phyloP scores from a whole-genome alignment of 2,888 invertebrate species.

The Andrena haemorrhoa region DNA sequence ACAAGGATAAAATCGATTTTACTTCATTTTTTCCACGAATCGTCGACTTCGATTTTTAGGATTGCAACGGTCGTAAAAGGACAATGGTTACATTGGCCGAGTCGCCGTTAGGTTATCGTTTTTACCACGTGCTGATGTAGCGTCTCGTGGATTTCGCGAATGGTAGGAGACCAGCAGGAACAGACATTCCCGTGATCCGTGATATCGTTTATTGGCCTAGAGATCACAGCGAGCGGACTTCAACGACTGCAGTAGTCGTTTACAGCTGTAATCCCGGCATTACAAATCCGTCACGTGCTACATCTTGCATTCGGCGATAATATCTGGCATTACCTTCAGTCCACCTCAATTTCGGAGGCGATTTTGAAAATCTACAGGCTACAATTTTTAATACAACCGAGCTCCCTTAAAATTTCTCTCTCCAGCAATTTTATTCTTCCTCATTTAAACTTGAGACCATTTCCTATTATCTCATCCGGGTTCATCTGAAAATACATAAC shows the following conservation, averaged over 20 bases:
- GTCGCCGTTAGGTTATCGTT: constrained; percentile 19
- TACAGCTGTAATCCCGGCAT: not conserved
- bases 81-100: constrained; percentile 6
- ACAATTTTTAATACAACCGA: too few species aligned
- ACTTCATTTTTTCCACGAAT: not conserved
- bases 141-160: constrained; percentile 12
- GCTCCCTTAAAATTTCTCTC: too few species aligned
- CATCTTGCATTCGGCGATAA: not conserved
- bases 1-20: not conserved
- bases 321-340: not conserved
- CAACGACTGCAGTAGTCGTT: not conserved
- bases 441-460: too few species aligned
- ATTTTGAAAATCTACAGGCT: too few species aligned
- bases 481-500: too few species aligned
- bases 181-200: constrained; percentile 12
- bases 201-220: constrained; percentile 14
- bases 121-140: constrained; percentile 24
- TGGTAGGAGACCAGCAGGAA: not conserved
- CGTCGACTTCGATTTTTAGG: not conserved
- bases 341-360: not conserved
- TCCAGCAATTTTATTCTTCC: too few species aligned
- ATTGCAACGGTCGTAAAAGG: not conserved
- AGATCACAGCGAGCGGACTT: not conserved
- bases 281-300: not conserved
- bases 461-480: too few species aligned